A percentile compares a stretch with the other conserved stretches of the same genome.
Evolutionary conservation across 2,888 invertebrate species (phyloP).

Genomic region (Melikaiella ostensackeni): DNA sequence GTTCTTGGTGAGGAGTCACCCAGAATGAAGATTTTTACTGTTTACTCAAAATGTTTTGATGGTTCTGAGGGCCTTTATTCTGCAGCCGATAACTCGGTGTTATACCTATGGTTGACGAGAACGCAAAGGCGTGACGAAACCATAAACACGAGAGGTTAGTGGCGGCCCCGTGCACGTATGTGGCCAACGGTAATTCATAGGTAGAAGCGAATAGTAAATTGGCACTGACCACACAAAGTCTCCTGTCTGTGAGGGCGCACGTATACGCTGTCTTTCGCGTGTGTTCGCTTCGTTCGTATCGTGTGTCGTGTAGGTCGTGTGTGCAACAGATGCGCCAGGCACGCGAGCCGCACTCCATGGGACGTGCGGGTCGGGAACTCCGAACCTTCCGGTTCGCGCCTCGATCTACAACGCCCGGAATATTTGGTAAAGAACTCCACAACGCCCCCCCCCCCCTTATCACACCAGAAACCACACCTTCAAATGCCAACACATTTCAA

Average conservation of each 20-base stretch:
- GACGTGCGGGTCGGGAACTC: slow-evolving; percentile 71
- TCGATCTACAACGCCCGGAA: slow-evolving; percentile 61
- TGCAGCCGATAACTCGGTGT: slow-evolving; percentile 12
- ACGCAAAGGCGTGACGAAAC: slow-evolving; percentile 61
- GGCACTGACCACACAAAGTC: slow-evolving; percentile 66
- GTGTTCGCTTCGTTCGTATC: slow-evolving; percentile 52
- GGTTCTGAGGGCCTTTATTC: slow-evolving; percentile 20
- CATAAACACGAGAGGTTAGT: slow-evolving; percentile 64
- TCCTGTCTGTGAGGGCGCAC: slow-evolving; percentile 51
- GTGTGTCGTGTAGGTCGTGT: slow-evolving; percentile 62
- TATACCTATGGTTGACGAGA: slow-evolving; percentile 51
- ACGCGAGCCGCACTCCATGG: slow-evolving; percentile 70
- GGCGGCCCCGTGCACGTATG: slow-evolving; percentile 56
- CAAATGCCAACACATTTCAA: background rate
- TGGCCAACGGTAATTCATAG: slow-evolving; percentile 67
- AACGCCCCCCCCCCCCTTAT: slow-evolving; percentile 39
- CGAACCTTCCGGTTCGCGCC: slow-evolving; percentile 66
- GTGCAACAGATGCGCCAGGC: slow-evolving; percentile 76
- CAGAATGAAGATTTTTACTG: slow-evolving; percentile 37
- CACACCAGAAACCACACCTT: slow-evolving; percentile 36
- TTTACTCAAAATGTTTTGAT: slow-evolving; percentile 36
- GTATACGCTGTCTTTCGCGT: slow-evolving; percentile 46
- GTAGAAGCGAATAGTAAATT: slow-evolving; percentile 69
- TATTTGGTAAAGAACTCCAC: slow-evolving; percentile 65
- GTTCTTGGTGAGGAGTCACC: slow-evolving; percentile 6